These are phyloP conservation scores for Cryptocephalus primarius DNA, from an alignment of 2,888 invertebrate genomes.

Conservation along the genomic window DNA sequence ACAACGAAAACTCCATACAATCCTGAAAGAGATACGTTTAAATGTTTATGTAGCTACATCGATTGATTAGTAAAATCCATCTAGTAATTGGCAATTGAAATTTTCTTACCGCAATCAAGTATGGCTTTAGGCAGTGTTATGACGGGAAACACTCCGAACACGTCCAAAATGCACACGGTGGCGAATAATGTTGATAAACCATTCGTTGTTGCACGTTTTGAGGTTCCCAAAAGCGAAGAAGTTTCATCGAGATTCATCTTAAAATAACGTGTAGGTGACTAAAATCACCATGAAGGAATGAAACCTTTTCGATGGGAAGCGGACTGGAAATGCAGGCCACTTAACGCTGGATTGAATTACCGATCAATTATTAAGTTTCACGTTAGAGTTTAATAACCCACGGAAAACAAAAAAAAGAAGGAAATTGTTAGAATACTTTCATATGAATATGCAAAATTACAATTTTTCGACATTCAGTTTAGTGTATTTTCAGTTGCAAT, in stretches of 20 bases:
- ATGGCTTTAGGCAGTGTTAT: conserved; percentile 65
- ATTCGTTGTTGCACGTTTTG: conserved; percentile 3
- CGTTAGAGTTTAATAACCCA: too few species aligned
- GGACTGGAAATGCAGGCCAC: too few species aligned
- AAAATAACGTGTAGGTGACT: neutral
- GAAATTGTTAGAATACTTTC: too few species aligned
- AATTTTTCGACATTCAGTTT: too few species aligned
- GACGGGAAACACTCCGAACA: conserved; percentile 76
- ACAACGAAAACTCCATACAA: conserved; percentile 61
- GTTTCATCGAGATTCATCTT: conserved; percentile 1
- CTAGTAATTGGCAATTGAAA: neutral
- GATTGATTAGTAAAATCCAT: too few species aligned
- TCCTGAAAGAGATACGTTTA: conserved; percentile 38
- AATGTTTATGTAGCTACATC: too few species aligned
- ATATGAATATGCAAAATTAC: too few species aligned
- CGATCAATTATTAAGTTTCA: too few species aligned
- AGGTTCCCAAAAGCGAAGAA: neutral
- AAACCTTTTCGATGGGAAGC: neutral
- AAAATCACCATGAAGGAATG: neutral
- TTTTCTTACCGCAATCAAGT: conserved; percentile 56
- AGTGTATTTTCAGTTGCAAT: too few species aligned
- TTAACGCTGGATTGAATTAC: too few species aligned
- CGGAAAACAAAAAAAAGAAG: too few species aligned
- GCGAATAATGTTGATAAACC: conserved; percentile 60
- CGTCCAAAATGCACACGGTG: conserved; percentile 64